Evolutionary conservation across 1,140 invertebrate species (phyloP).

Genomic region (Schlechtendalia chinensis): DNA sequence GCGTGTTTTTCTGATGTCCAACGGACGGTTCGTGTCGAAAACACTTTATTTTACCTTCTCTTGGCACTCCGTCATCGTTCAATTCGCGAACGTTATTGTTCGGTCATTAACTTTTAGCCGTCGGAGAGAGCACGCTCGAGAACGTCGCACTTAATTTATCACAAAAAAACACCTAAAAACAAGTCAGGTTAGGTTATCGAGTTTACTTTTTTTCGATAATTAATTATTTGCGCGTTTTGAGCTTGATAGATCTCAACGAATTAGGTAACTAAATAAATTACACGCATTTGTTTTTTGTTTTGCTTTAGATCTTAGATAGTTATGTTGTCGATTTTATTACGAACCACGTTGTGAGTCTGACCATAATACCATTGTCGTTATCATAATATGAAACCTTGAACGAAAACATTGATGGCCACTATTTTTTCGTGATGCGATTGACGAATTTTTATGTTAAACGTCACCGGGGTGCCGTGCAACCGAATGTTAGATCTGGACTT

Average conservation of each 20-base stretch:
- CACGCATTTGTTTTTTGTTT: conserved; percentile 7
- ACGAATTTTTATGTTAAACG: not conserved
- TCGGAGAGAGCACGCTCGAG: no score
- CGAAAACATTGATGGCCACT: no score
- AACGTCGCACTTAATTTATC: not conserved
- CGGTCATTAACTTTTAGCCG: conserved; percentile 8
- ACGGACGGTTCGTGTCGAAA: no score
- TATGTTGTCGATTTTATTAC: not conserved
- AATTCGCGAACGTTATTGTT: not conserved
- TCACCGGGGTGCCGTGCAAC: not conserved
- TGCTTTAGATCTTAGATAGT: conserved; percentile 17
- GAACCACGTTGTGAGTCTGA: not conserved
- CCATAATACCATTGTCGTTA: no score
- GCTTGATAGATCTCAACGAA: not conserved
- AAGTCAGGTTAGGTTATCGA: no score
- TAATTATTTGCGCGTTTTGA: not conserved
- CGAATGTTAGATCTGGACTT: not conserved
- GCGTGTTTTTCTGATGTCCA: no score
- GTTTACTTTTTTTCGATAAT: not conserved
- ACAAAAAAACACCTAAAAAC: not conserved
- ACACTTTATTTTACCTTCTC: no score
- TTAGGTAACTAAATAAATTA: not conserved
- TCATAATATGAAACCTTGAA: not conserved
- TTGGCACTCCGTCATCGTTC: no score
- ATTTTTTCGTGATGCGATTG: no score